Conservation (phyloP, 2,113 vertebrate species). For the Dromas ardeola region DNA sequence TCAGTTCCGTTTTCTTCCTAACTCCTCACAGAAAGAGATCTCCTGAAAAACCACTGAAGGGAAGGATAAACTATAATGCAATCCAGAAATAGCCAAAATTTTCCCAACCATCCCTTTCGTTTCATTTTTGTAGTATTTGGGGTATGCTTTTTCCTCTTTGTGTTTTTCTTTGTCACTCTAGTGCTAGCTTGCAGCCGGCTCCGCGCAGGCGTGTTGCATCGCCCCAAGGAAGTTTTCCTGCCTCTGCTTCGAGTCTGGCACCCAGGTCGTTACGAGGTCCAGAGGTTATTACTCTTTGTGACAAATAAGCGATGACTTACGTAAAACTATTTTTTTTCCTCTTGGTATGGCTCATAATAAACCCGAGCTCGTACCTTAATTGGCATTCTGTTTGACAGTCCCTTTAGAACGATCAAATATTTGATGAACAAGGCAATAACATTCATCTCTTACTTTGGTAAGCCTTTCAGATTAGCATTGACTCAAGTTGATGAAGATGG, state of each 20-base stretch:
- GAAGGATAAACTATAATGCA: neutral
- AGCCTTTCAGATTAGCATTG: conserved; percentile 48
- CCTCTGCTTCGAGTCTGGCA: neutral
- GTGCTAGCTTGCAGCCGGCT: accelerated
- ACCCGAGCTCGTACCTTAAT: conserved; percentile 9
- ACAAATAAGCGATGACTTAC: conserved; percentile 16
- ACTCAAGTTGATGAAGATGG: conserved; percentile 51
- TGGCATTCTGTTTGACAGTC: conserved; percentile 29
- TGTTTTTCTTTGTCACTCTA: neutral
- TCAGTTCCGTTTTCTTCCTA: neutral
- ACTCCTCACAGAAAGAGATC: neutral
- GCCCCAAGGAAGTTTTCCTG: neutral
- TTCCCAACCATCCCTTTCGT: neutral
- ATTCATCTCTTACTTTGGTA: neutral
- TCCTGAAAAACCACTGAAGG: neutral
- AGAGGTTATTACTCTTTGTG: neutral
- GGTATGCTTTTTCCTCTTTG: neutral
- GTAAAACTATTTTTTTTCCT: neutral
- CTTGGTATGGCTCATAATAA: neutral
- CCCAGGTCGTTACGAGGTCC: neutral
- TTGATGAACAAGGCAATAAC: conserved; percentile 57
- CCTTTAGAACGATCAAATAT: conserved; percentile 42
- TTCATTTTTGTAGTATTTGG: neutral
- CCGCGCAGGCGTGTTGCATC: neutral
- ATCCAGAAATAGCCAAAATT: neutral